Base-by-base conservation (phyloP, 2,888 invertebrate species). In the Ectemnius continuus region DNA sequence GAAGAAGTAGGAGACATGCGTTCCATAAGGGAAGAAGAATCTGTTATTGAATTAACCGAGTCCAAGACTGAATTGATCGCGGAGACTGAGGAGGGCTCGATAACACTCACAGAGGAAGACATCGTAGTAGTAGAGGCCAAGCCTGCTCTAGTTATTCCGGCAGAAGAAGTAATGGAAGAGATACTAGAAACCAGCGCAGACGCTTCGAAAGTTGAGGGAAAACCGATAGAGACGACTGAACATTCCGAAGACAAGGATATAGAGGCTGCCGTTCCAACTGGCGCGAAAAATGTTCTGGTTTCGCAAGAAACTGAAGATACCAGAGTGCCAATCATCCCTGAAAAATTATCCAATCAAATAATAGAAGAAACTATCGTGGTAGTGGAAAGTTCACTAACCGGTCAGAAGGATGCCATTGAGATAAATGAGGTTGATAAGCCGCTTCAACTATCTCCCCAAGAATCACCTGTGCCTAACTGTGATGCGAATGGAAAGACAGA, bases 31-130 rank as follows among this genome's bases (percentile, higher is more conserved):
- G 56, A 74, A 1, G 56, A 74, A 1, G 48, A 67, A 58, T 4
- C 59, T 3, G 57, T 70, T 2, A 8, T 63, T 45, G 67, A 67
- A 14, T 46, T 62, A 1, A 13, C 56, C 11, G 45, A 36, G 3
- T n/a, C 11, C 2, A 18, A 56, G 13, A n/a, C 28, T 4, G 82
- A 79, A 4, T 5, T 68, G n/a, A 45, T 79, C 14, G 70, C 87
- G n/a, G 70, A 80, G 4, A 83, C 87, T 6, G 88, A 88, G 52
- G 88, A 88, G 61, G 87, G 86, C 20, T 86, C 84, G 0, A 20
- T 86, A 4, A 86, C 88, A 1, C 70, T 87, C 11, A 82, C 85
- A 8, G 80, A 77, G n/a, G 84, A 84, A 14, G 84, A 84, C 18
- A 65, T 74, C n/a, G 2, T 81, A 1, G 82, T 83, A 1, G 82